Base-by-base conservation (phyloP, 2,113 vertebrate genomes). In the Irena cyanogastra region DNA sequence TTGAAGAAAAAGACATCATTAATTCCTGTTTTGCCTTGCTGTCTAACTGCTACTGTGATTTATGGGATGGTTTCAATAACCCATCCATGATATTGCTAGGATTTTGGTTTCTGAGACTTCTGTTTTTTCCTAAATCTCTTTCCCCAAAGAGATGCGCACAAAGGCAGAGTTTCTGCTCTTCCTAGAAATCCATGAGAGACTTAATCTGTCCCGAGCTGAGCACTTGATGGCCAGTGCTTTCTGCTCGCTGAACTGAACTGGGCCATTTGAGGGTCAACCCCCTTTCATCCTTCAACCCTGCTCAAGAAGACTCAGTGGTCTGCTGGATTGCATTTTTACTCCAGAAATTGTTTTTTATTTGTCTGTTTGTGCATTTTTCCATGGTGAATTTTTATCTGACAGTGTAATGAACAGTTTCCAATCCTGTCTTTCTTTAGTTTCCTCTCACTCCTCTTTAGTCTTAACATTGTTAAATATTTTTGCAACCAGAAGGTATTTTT, bases 401-500 rank as follows among this genome's bases (percentile, higher is more conserved):
- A 56, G 59, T 44, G 79, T 75, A 77, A 74, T 30, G 90, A 88
- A 70, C 75, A 52, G 42, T 88, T 96, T 95, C 92, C 94, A 95
- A 86, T 30, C 33, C 76, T 71, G 87, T 82, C 85, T 96, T 95
- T 94, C 78, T 96, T 94, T 91, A 85, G 75, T 88, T 96, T 96
- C 90, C 78, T 92, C 79, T 95, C 85, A 31, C 71, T 95, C 76
- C 71, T 95, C 68, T 94, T 89, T 86, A 95, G 90, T 88, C 87
- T 93, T 83, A 95, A 95, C 92, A 88, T 93, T 94, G 94, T 96
- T 95, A 97, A 96, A 95, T 95, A 93, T 94, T 95, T 97, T 94
- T 93, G 85, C 88, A 96, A 96, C 95, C 96, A 95, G 94, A 95
- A 97, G 92, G 94, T 94, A 97, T 97, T 97, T 96, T 92, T 97